Conservation (phyloP, 1,140 invertebrate genomes). For the Eurosta solidaginis region DNA sequence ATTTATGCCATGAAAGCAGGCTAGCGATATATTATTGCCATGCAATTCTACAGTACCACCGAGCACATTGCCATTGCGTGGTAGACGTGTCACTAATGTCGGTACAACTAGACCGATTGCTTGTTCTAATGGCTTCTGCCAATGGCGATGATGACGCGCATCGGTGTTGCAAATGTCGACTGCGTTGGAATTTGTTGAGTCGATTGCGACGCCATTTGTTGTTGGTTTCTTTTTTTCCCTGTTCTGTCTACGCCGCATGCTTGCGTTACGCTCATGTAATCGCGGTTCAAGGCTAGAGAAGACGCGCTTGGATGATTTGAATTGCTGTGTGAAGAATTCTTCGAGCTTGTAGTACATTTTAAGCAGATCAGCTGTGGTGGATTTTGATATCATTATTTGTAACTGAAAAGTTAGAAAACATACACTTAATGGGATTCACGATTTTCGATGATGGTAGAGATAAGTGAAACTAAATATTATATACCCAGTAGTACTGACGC, state of each 20-base stretch:
- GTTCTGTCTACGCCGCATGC: slow-evolving; percentile 61
- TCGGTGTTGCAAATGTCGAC: slow-evolving; percentile 61
- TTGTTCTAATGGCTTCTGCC: slow-evolving; percentile 74
- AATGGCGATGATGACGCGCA: slow-evolving; percentile 85
- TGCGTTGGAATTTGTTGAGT: background rate
- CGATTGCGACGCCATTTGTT: slow-evolving; percentile 38
- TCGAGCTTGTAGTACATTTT: slow-evolving; percentile 97
- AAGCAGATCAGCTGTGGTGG: slow-evolving; percentile 92
- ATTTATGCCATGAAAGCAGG: slow-evolving; percentile 97
- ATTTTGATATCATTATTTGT: slow-evolving; percentile 94
- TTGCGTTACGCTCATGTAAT: slow-evolving; percentile 61
- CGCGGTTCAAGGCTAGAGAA: slow-evolving; percentile 77
- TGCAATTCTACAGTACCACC: slow-evolving; percentile 93
- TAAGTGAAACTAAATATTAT: too few relatives aligned
- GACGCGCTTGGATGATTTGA: slow-evolving; percentile 89
- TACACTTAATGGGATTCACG: background rate
- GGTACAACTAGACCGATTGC: slow-evolving; percentile 74
- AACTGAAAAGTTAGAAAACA: slow-evolving; percentile 41
- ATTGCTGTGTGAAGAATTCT: slow-evolving; percentile 95
- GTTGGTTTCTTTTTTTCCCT: slow-evolving; percentile 53
- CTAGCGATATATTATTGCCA: slow-evolving; percentile 89
- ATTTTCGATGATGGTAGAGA: background rate
- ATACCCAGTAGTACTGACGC: background rate
- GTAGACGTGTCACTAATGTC: slow-evolving; percentile 70
- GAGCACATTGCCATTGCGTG: slow-evolving; percentile 81